These are phyloP conservation scores for Columba janthina DNA, from an alignment of 2,113 vertebrate genomes.

Conservation along the genomic window DNA sequence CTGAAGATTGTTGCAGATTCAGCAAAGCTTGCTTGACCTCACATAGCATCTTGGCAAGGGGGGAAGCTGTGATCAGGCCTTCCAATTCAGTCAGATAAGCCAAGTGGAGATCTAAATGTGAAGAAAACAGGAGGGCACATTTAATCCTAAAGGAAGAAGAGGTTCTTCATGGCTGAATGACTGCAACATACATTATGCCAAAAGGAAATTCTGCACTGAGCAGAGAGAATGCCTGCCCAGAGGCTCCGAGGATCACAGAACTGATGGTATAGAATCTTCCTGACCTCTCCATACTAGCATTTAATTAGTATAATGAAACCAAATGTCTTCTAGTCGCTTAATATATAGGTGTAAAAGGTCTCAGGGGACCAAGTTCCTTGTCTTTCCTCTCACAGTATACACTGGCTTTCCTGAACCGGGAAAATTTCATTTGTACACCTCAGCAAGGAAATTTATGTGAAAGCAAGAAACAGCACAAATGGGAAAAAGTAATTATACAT, in stretches of 20 bases:
- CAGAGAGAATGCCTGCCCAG: not conserved
- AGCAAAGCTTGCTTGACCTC: constrained; percentile 80
- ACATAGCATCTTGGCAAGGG: constrained; percentile 78
- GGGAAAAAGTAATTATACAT: not conserved
- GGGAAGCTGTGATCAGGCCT: constrained; percentile 74
- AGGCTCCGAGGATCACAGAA: not conserved
- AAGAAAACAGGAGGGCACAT: fast-evolving
- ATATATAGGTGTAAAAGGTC: not conserved
- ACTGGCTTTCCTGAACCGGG: not conserved
- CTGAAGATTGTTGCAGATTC: not conserved
- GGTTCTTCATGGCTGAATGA: not conserved
- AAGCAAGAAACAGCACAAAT: not conserved
- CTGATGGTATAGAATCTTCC: too few species aligned
- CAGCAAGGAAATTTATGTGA: not conserved
- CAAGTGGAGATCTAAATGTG: not conserved
- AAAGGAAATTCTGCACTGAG: not conserved
- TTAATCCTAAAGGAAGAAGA: not conserved
- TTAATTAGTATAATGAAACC: not conserved
- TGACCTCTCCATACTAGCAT: not conserved
- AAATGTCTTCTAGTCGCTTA: not conserved
- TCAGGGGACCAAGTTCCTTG: not conserved
- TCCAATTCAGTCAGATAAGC: constrained; percentile 72
- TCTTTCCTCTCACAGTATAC: too few species aligned
- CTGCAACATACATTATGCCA: not conserved
- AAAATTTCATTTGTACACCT: not conserved